These are phyloP conservation scores for Nasonia oneida DNA, from an alignment of 2,888 invertebrate species.

Conservation along the genomic window DNA sequence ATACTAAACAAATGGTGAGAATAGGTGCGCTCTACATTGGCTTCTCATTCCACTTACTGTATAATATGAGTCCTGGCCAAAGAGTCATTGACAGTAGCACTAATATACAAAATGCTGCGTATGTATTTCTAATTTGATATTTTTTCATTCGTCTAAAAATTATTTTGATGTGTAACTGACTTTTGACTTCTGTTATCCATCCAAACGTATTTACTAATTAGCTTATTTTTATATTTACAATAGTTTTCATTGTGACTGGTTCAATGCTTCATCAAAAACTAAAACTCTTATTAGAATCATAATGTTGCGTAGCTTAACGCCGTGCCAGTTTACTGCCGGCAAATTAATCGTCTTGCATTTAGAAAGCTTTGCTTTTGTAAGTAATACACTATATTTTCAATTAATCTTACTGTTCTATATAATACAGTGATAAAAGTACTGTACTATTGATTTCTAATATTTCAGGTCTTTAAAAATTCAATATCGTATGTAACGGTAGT, in stretches of 20 bases:
- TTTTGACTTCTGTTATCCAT: no score
- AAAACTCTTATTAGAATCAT: slow-evolving; percentile 28
- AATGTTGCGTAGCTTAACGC: slow-evolving; percentile 34
- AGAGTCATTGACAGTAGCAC: slow-evolving; percentile 22
- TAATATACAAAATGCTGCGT: slow-evolving; percentile 22
- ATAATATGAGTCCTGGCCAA: slow-evolving; percentile 37
- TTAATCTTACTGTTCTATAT: no score
- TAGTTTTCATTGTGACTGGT: slow-evolving; percentile 37
- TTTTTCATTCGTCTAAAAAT: no score
- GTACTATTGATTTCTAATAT: background rate
- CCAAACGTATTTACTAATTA: background rate
- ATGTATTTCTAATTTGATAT: background rate
- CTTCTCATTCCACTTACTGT: slow-evolving; percentile 27
- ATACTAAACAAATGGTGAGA: slow-evolving; percentile 28
- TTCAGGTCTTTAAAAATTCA: slow-evolving; percentile 44
- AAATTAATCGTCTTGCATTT: slow-evolving; percentile 22
- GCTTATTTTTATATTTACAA: background rate
- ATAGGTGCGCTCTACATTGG: slow-evolving; percentile 31
- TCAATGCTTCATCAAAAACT: background rate
- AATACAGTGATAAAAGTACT: background rate
- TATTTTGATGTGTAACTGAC: no score
- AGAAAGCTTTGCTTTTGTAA: slow-evolving; percentile 36
- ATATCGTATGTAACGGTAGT: slow-evolving; percentile 40
- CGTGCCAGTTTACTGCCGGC: slow-evolving; percentile 37
- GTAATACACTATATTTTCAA: background rate